phyloP scores from a whole-genome alignment of 2,888 invertebrate species.

The Ethmia dodecea region DNA sequence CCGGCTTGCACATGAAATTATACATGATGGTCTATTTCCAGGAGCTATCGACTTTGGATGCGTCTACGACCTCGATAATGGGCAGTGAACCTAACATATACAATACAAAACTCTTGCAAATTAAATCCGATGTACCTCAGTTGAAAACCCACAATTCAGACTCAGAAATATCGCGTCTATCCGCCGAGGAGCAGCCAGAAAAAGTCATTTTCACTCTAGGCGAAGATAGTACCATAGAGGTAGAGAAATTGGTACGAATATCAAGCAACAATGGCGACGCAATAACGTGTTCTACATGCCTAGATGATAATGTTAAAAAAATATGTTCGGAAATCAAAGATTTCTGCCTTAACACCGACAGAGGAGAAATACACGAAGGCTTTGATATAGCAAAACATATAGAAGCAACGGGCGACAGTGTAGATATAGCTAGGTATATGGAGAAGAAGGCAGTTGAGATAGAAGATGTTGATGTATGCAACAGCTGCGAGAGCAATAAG shows the following conservation, averaged over 20 bases:
- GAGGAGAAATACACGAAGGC: conserved; percentile 22
- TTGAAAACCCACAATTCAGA: conserved; percentile 56
- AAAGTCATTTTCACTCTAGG: conserved; percentile 62
- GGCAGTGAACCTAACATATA: conserved; percentile 71
- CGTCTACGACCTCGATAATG: conserved; percentile 65
- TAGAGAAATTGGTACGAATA: conserved; percentile 48
- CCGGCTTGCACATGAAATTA: no score
- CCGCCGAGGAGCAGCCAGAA: conserved; percentile 17
- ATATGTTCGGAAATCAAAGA: conserved; percentile 59
- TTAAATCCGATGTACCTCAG: conserved; percentile 10
- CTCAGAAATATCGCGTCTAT: conserved; percentile 49
- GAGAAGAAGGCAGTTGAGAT: conserved; percentile 26
- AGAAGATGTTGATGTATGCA: conserved; percentile 28
- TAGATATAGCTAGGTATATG: conserved; percentile 32
- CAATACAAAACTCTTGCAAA: conserved; percentile 47
- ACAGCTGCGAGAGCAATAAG: conserved; percentile 31
- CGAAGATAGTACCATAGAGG: conserved; percentile 29
- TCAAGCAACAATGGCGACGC: conserved; percentile 61
- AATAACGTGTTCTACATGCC: conserved; percentile 26
- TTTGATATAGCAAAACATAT: conserved; percentile 31
- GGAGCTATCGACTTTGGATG: conserved; percentile 52
- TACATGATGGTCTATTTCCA: conserved; percentile 28
- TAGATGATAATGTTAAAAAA: conserved; percentile 48
- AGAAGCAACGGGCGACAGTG: conserved; percentile 24
- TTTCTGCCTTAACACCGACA: conserved; percentile 35